A percentile compares a stretch with the other conserved stretches of the same genome.
Conservation (phyloP, 2,797 vertebrate species). For the Mallotus villosus region DNA sequence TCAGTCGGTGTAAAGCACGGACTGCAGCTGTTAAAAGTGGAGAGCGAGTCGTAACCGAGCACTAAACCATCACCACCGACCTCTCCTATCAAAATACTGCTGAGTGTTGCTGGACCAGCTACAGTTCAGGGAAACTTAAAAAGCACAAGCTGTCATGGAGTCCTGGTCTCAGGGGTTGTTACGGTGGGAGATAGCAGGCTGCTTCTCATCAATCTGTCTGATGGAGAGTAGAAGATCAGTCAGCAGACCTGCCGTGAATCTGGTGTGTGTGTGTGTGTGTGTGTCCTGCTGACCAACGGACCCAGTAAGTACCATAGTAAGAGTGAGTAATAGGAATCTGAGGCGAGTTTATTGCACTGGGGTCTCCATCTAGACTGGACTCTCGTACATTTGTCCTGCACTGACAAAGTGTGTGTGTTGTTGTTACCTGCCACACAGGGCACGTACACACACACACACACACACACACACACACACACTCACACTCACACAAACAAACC, state of each 20-base stretch:
- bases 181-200: neutral
- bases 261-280: neutral
- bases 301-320: neutral
- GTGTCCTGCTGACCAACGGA: neutral
- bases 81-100: neutral
- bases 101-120: neutral
- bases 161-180: neutral
- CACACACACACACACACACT: neutral
- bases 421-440: neutral
- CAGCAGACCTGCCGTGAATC: neutral
- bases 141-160: neutral
- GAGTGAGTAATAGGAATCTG: neutral
- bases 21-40: no score
- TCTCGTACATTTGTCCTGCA: neutral
- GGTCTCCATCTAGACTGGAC: constrained; percentile 3
- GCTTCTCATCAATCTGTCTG: neutral
- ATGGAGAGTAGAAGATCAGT: neutral
- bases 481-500: neutral
- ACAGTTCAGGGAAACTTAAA: constrained; percentile 2
- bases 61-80: neutral
- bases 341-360: neutral
- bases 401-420: neutral
- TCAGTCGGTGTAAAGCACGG: no score
- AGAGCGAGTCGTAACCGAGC: no score
- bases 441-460: neutral